Evolutionary conservation across 2,888 invertebrate species (phyloP).

Genomic region (Ganaspis brasiliensis): DNA sequence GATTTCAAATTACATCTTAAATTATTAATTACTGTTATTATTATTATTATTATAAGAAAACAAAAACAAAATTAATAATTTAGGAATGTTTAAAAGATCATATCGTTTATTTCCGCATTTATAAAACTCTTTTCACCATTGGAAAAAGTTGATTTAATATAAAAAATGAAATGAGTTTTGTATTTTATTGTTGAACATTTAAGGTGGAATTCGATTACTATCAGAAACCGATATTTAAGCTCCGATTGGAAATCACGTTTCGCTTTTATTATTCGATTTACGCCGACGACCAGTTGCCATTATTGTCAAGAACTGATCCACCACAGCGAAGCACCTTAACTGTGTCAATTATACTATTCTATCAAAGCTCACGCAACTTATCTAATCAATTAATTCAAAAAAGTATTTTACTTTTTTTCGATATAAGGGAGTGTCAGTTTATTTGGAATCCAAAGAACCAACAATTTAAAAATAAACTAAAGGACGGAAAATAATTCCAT

Average conservation of each 20-base stretch:
- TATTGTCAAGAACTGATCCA: slow-evolving; percentile 22
- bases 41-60: too few species aligned
- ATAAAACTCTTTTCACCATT: background rate
- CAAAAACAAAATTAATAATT: too few species aligned
- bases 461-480: too few species aligned
- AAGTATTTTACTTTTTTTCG: background rate
- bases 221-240: slow-evolving; percentile 12
- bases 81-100: too few species aligned
- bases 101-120: background rate
- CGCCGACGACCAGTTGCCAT: background rate
- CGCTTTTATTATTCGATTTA: slow-evolving; percentile 25
- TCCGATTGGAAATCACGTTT: slow-evolving; percentile 11
- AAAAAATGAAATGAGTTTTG: background rate
- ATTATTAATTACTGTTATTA: too few species aligned
- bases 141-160: background rate
- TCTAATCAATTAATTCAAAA: background rate
- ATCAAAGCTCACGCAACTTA: slow-evolving; percentile 3
- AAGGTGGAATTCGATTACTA: background rate
- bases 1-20: too few species aligned
- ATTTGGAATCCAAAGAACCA: too few species aligned
- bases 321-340: slow-evolving; percentile 9
- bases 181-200: slow-evolving; percentile 8
- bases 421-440: too few species aligned
- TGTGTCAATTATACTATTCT: slow-evolving; percentile 1
- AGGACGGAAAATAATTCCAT: too few species aligned